Conservation (phyloP, 2,888 invertebrate genomes). For the Cremastinae sp. region DNA sequence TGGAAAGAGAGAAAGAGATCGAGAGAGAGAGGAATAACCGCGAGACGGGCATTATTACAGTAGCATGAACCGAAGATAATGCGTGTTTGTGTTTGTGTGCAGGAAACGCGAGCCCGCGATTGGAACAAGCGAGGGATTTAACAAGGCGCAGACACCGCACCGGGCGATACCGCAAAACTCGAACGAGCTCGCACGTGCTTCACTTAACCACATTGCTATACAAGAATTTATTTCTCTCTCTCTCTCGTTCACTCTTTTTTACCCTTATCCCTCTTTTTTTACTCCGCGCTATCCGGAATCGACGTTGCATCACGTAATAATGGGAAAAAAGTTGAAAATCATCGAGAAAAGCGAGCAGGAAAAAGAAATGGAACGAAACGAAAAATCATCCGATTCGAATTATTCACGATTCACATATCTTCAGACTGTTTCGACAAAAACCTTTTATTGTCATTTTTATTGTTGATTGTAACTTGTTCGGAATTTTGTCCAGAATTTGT, state of each 20-base stretch:
- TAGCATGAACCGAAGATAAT: constrained; percentile 1
- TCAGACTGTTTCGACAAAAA: too few relatives aligned
- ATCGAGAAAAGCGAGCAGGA: not conserved
- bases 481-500: too few relatives aligned
- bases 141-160: constrained; percentile 18
- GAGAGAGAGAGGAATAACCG: constrained; percentile 11
- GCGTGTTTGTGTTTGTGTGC: not conserved
- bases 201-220: constrained; percentile 19
- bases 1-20: constrained; percentile 34
- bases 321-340: not conserved
- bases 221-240: not conserved
- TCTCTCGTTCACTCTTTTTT: not conserved
- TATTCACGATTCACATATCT: too few relatives aligned
- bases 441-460: too few relatives aligned
- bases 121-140: constrained; percentile 18
- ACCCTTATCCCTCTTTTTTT: not conserved
- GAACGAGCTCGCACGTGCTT: constrained; percentile 31
- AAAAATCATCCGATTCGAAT: too few relatives aligned
- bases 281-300: not conserved
- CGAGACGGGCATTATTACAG: not conserved
- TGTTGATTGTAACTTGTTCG: too few relatives aligned
- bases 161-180: constrained; percentile 32
- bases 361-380: too few relatives aligned
- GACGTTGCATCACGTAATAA: not conserved
- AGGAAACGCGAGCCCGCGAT: constrained; percentile 16